Percentiles rank a stretch among this genome's conserved stretches.
phyloP scores from a whole-genome alignment of 2,888 invertebrate genomes.

The Patella caerulea region DNA sequence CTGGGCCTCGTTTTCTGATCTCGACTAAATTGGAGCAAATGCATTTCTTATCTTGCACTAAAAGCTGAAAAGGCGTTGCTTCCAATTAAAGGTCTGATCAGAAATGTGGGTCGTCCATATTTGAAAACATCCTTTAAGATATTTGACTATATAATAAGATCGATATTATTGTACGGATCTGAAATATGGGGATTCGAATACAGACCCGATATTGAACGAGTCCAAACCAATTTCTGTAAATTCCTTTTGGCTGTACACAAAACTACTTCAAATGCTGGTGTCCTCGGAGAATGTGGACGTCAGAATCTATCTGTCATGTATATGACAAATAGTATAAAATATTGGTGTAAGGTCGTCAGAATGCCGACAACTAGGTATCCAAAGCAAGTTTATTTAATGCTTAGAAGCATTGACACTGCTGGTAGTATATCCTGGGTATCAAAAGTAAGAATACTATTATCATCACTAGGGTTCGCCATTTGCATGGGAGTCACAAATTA shows the following conservation, averaged over 20 bases:
- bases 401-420: too few relatives aligned
- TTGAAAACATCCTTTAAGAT: not conserved
- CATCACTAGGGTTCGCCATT: too few relatives aligned
- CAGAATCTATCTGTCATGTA: too few relatives aligned
- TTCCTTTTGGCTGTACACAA: not conserved
- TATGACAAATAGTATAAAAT: too few relatives aligned
- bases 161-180: too few relatives aligned
- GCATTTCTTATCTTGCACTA: not conserved
- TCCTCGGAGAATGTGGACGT: not conserved
- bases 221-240: not conserved
- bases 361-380: too few relatives aligned
- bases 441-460: too few relatives aligned
- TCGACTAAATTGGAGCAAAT: slow-evolving; percentile 12
- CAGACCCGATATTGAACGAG: not conserved
- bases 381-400: too few relatives aligned
- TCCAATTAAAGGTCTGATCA: not conserved
- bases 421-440: too few relatives aligned
- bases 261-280: not conserved
- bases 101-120: not conserved
- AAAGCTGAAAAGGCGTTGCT: slow-evolving; percentile 20
- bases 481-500: too few relatives aligned
- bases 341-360: too few relatives aligned
- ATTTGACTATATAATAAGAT: not conserved
- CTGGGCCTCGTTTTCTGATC: slow-evolving; percentile 15
- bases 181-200: not conserved